Evolutionary conservation across 2,113 vertebrate genomes (phyloP), one percentile per base, ranked within the genome.

Genomic region (Zingel zingel): DNA sequence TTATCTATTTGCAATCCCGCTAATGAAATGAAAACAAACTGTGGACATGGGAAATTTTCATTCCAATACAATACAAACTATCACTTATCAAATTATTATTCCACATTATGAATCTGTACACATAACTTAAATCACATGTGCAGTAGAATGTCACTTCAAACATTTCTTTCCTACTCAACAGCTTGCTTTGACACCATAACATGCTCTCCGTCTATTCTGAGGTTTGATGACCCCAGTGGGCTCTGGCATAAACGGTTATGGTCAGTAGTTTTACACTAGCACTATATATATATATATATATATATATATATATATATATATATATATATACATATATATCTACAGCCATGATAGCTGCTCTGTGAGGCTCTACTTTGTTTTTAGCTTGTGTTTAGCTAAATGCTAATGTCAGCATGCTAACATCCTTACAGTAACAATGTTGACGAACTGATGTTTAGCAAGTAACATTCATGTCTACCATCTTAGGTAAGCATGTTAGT

Each of bases 1-100:
- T 33, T 33, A 33, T 33, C 6, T 18, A 18, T 19, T 43, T 62
- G 21, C 3, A 56, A 12, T 77, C 27, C 12, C 1, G 0, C 16
- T 56, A 67, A 77, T 58, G 13, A 66, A 66, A 79, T 27, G 25
- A 25, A 71, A 71, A 48, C 47, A 67, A 80, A 14, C 21, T 10
- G 21, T 1, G 36, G 36, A 79, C 45, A 6, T 3, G 23, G 19
- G 30, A 6, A 6, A 51, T 67, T 83, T 63, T 27, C 15, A 62
- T 67, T 25, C 5, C 18, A 43, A 51, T 14, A 77, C 51, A 5
- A 21, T n/a, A 48, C 19, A 62, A n/a, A 23, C 16, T 45, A 14
- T 13, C 4, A 13, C 25, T 57, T 25, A 64, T 16, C 48, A 43
- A 67, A 48, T 66, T 21, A 67, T 72, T 66, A 36, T 45, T 18